Percentiles rank a stretch among this genome's conserved stretches.
Conservation (phyloP, 2,888 invertebrate species). For the Ectemnius lituratus region DNA sequence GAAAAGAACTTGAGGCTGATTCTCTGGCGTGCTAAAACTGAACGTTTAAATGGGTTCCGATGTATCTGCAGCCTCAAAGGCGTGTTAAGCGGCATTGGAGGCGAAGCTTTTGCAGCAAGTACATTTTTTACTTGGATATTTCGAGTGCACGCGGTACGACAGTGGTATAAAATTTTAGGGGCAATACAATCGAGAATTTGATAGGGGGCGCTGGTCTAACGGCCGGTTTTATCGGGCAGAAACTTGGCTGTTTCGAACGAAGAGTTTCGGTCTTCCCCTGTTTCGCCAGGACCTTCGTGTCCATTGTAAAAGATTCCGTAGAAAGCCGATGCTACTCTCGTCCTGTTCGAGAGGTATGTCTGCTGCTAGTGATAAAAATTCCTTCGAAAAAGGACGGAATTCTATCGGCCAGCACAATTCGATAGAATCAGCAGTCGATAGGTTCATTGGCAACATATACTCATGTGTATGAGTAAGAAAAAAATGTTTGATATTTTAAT, state of each 20-base stretch:
- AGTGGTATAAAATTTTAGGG: not conserved
- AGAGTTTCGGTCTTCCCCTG: not conserved
- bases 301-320: not conserved
- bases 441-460: no score
- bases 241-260: not conserved
- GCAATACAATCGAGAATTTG: conserved; percentile 6
- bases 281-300: not conserved
- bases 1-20: no score
- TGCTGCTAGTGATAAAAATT: not conserved
- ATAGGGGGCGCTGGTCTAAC: not conserved
- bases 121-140: no score
- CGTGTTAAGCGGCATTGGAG: not conserved
- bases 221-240: conserved; percentile 5
- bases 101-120: not conserved
- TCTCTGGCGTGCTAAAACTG: no score
- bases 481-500: no score
- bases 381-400: not conserved
- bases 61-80: not conserved
- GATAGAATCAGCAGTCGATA: no score
- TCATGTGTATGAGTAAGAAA: no score
- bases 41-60: no score
- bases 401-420: no score
- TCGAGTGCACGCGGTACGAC: no score
- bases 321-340: not conserved
- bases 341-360: not conserved